Percentiles rank a stretch among this genome's conserved stretches.
These are phyloP conservation scores for Strongylocentrotus purpuratus DNA, from an alignment of 35 echinoderm and acorn worm genomes.

Conservation along the genomic window DNA sequence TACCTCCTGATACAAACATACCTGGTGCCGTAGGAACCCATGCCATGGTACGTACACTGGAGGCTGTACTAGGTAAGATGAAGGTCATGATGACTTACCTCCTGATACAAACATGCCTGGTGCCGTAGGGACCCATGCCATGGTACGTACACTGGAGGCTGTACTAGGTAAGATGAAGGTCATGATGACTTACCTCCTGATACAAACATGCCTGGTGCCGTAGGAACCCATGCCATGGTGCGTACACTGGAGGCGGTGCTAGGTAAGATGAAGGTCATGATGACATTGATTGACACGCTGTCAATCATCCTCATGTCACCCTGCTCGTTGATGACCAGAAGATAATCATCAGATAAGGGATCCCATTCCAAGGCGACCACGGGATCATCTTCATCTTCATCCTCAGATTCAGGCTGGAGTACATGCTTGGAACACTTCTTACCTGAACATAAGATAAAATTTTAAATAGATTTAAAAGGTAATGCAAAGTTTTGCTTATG, in stretches of 20 bases:
- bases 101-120: too few relatives aligned
- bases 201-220: slow-evolving; percentile 98
- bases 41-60: slow-evolving; percentile 74
- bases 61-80: slow-evolving; percentile 74
- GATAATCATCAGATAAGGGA: slow-evolving; percentile 87
- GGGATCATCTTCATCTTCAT: slow-evolving; percentile 89
- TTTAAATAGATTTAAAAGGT: too few relatives aligned
- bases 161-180: too few relatives aligned
- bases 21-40: slow-evolving; percentile 97
- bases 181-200: slow-evolving; percentile 78
- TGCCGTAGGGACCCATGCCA: too few relatives aligned
- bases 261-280: slow-evolving; percentile 80
- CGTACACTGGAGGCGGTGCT: slow-evolving; percentile 73
- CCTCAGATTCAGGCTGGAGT: slow-evolving; percentile 56
- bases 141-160: too few relatives aligned
- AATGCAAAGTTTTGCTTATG: too few relatives aligned
- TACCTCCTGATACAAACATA: slow-evolving; percentile 99
- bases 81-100: slow-evolving; percentile 6
- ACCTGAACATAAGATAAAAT: neutral
- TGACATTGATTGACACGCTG: slow-evolving; percentile 61
- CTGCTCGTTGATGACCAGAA: slow-evolving; percentile 71
- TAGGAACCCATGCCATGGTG: slow-evolving; percentile 92
- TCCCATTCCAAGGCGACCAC: slow-evolving; percentile 95
- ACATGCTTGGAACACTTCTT: slow-evolving; percentile 71
- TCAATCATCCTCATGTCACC: slow-evolving; percentile 86